Percentiles rank a stretch among this genome's conserved stretches.
Evolutionary conservation across 2,797 vertebrate species (phyloP).

Genomic region (Sciurus carolinensis): DNA sequence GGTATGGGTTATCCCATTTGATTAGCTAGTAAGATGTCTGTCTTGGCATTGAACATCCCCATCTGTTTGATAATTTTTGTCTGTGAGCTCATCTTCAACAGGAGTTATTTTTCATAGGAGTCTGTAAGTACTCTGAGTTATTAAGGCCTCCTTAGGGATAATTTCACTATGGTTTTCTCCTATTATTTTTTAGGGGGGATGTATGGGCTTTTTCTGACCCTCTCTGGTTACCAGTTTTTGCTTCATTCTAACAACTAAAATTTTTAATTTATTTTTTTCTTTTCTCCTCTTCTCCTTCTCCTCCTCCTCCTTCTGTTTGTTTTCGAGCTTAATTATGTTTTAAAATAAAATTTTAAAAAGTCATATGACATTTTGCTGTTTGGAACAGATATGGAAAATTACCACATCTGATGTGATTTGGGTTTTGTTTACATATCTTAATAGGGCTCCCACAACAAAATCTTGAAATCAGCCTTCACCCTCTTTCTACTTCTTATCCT

Average conservation of each 20-base stretch:
- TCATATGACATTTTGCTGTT: slow-evolving; percentile 42
- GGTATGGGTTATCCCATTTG: background rate
- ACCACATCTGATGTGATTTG: slow-evolving; percentile 54
- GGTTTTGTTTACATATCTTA: slow-evolving; percentile 57
- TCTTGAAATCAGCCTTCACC: slow-evolving; percentile 38
- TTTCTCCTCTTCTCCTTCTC: no score
- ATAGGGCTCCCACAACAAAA: slow-evolving; percentile 47
- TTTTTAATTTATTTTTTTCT: background rate
- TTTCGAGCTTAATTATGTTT: slow-evolving; percentile 58
- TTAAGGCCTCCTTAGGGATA: background rate
- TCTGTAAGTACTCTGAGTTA: background rate
- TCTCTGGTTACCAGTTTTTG: background rate
- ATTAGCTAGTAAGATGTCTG: background rate
- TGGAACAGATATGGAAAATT: slow-evolving; percentile 52
- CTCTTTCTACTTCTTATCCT: background rate
- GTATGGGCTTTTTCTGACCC: background rate
- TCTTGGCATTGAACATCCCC: background rate
- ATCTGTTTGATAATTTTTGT: slow-evolving; percentile 24
- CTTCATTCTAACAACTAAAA: slow-evolving; percentile 51
- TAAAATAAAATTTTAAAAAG: slow-evolving; percentile 44
- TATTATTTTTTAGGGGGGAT: background rate
- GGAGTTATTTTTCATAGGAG: slow-evolving; percentile 29
- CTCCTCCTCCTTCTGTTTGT: background rate
- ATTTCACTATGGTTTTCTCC: background rate
- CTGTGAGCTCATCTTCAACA: background rate